Evolutionary conservation across 2,888 invertebrate species (phyloP).

Genomic region (Homarus gammarus): DNA sequence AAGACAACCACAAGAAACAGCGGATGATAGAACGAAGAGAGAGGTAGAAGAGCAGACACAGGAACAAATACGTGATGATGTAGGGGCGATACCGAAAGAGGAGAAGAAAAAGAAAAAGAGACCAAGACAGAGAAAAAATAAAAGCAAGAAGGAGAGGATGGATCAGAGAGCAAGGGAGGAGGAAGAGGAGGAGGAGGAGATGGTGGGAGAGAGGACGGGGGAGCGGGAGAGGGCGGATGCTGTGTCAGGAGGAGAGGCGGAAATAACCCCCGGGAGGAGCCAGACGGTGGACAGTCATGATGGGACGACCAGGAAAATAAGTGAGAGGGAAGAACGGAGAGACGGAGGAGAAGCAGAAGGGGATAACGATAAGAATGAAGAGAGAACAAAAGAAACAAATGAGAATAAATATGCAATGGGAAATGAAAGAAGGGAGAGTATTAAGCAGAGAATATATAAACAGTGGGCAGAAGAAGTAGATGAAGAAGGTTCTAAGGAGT

Average conservation of each 20-base stretch:
- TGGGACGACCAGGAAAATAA: not conserved
- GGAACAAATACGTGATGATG: not conserved
- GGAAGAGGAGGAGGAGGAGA: constrained; percentile 12
- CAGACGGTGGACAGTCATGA: not conserved
- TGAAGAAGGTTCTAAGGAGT: constrained; percentile 4
- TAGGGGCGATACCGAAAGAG: not conserved
- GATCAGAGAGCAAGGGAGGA: not conserved
- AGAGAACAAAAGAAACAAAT: constrained; percentile 10
- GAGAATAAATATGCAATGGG: not conserved
- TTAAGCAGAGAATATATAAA: not conserved
- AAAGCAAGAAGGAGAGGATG: constrained; percentile 1
- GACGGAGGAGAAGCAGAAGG: not conserved
- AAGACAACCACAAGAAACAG: not conserved
- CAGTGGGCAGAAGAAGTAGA: constrained; percentile 23
- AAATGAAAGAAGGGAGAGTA: not conserved
- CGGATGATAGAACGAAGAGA: not conserved
- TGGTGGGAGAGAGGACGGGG: no score
- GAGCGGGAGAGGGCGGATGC: no score
- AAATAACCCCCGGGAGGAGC: not conserved
- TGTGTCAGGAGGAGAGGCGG: not conserved
- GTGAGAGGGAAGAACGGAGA: not conserved
- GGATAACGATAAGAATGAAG: not conserved
- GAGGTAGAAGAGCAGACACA: not conserved
- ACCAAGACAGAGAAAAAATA: not conserved
- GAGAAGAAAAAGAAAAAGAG: constrained; percentile 2